These are phyloP conservation scores for Hipparchia sbordonii DNA, from an alignment of 2,888 invertebrate species.

Conservation along the genomic window DNA sequence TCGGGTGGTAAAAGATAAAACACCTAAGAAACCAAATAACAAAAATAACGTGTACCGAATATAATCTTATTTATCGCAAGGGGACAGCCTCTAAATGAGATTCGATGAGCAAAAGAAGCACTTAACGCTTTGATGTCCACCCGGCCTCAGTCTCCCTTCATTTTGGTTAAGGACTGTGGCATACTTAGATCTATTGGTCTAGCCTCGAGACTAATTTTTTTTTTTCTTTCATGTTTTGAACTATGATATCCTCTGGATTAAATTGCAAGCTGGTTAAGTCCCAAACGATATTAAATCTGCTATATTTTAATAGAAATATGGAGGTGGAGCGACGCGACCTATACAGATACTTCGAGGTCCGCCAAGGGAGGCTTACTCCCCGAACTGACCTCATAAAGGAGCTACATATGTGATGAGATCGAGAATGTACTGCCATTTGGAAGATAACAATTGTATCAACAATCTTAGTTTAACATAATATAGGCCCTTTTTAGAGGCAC, in stretches of 20 bases:
- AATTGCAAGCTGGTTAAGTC: background rate
- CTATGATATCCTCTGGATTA: too few species aligned
- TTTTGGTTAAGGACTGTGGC: slow-evolving; percentile 51
- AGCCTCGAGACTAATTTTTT: too few species aligned
- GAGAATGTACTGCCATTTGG: too few species aligned
- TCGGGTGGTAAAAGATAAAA: slow-evolving; percentile 28
- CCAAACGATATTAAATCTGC: background rate
- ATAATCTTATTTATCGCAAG: slow-evolving; percentile 79
- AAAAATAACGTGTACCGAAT: slow-evolving; percentile 61
- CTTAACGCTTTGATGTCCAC: slow-evolving; percentile 82
- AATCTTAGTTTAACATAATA: too few species aligned
- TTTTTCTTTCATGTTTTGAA: too few species aligned
- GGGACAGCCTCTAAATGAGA: slow-evolving; percentile 62
- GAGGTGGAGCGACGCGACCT: too few species aligned
- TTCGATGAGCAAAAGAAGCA: slow-evolving; percentile 68
- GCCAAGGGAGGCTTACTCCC: too few species aligned
- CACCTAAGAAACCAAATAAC: slow-evolving; percentile 48
- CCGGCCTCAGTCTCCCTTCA: slow-evolving; percentile 50
- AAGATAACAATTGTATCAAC: too few species aligned
- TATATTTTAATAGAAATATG: too few species aligned
- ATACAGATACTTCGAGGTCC: too few species aligned
- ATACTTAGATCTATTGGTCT: slow-evolving; percentile 23
- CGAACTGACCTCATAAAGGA: too few species aligned
- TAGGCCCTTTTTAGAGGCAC: background rate
- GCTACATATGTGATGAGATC: too few species aligned